phyloP scores from a whole-genome alignment of 2,888 invertebrate genomes.

The Eupeodes latifasciatus region DNA sequence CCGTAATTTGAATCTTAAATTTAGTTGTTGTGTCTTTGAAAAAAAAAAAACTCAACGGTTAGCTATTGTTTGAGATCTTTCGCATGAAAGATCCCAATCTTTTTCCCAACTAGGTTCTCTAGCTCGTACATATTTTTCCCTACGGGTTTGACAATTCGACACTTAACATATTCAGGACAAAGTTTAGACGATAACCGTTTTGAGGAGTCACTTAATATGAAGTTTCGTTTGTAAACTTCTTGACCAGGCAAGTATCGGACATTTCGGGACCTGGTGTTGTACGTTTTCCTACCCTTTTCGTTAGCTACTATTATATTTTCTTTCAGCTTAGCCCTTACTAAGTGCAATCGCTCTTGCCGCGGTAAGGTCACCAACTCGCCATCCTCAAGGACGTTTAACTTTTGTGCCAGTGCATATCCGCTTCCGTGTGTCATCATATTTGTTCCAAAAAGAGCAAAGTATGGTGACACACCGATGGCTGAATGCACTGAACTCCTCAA shows the following conservation, averaged over 20 bases:
- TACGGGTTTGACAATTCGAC: background rate
- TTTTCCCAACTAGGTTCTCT: constrained; percentile 13
- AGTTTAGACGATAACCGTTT: background rate
- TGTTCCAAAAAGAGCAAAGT: background rate
- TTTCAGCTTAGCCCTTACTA: background rate
- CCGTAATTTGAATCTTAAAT: no score
- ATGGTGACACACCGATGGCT: background rate
- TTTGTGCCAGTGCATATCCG: background rate
- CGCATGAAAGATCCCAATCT: constrained; percentile 14
- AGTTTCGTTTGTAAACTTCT: constrained; percentile 7
- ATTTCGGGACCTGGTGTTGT: background rate
- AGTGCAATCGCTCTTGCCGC: background rate
- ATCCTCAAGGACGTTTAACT: background rate
- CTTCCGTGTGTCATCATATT: background rate
- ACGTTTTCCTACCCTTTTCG: background rate
- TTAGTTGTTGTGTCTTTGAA: no score
- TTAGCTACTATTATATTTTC: background rate
- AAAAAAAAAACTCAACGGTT: background rate
- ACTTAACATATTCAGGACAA: constrained; percentile 12
- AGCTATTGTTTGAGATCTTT: constrained; percentile 11
- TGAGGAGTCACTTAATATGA: background rate
- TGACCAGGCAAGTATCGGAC: background rate
- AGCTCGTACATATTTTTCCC: background rate
- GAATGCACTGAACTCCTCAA: background rate
- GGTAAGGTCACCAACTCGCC: background rate